Conservation (phyloP, 1,140 invertebrate species). For the Drosophila oshimai region DNA sequence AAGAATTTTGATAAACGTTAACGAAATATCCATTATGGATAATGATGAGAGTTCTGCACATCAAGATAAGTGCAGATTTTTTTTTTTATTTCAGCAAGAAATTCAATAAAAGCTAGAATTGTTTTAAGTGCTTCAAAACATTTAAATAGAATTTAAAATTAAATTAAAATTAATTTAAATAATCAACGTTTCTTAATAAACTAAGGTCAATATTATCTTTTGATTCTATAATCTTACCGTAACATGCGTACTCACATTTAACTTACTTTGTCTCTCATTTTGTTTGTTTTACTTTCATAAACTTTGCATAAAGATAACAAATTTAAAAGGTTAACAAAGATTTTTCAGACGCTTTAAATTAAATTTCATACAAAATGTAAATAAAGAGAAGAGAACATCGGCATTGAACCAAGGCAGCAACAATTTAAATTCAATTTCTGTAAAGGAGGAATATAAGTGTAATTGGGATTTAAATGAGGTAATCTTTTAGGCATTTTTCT, state of each 20-base stretch:
- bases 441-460: constrained; percentile 10
- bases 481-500: constrained; percentile 29
- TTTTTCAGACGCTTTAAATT: background rate
- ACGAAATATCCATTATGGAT: background rate
- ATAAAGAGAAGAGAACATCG: background rate
- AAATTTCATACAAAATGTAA: background rate
- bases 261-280: too few relatives aligned
- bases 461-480: constrained; percentile 31
- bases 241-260: too few relatives aligned
- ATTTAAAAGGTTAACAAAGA: background rate
- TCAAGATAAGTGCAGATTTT: too few relatives aligned
- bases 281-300: background rate
- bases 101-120: too few relatives aligned
- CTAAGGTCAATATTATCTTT: too few relatives aligned
- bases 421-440: constrained; percentile 2
- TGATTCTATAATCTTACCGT: too few relatives aligned
- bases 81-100: too few relatives aligned
- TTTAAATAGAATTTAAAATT: too few relatives aligned
- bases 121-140: too few relatives aligned
- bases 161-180: too few relatives aligned
- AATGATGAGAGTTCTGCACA: background rate
- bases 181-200: too few relatives aligned
- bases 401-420: background rate
- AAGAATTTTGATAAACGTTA: background rate
- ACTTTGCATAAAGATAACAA: background rate